Evolutionary conservation across 2,888 invertebrate genomes (phyloP), one percentile per base, ranked within the genome.

Genomic region (Pristionchus mayeri): DNA sequence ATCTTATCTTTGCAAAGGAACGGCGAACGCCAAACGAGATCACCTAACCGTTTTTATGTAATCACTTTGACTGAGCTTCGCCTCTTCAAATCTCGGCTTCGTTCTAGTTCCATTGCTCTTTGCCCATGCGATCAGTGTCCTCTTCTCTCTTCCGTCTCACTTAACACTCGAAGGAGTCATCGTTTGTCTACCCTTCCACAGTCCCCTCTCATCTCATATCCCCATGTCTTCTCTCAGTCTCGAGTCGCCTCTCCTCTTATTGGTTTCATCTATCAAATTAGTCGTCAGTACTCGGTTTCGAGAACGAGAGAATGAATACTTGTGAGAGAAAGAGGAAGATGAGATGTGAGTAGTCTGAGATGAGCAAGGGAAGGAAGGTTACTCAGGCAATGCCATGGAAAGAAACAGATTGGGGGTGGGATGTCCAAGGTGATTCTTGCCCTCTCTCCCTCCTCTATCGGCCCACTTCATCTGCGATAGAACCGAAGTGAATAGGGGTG

Each of bases 261-360:
- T 78, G 50, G 76, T 78, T 50, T 78, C 76, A 78, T 78, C 76
- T 78, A 78, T 78, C 76, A 78, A 78, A 78, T 78, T 78, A 78
- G 76, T 50, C 71, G 50, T 78, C 76, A 48, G 48, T 50, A 18
- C 50, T 50, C 76, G 76, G 50, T 78, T 48, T 78, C 30, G 50
- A 30, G 76, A 34, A 79, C n/a, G 79, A 80, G 60, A 80, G 60
- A 80, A 57, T 60, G 80, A 57, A n/a, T 54, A 44, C 37, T 57
- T 57, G 40, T 40, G 44, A 60, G 80, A 80, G 60, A 24, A 30
- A 50, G 50, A 50, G 57, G 80, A 57, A 40, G 60, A 80, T 54
- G 40, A 40, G 34, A 60, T 40, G 50, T 18, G 57, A 9, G 71
- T n/a, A 57, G 80, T 50, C 57, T 40, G 80, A 80, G 60, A 80